Evolutionary conservation across 2,888 invertebrate genomes (phyloP).

Genomic region (Chrysomela aeneicollis): DNA sequence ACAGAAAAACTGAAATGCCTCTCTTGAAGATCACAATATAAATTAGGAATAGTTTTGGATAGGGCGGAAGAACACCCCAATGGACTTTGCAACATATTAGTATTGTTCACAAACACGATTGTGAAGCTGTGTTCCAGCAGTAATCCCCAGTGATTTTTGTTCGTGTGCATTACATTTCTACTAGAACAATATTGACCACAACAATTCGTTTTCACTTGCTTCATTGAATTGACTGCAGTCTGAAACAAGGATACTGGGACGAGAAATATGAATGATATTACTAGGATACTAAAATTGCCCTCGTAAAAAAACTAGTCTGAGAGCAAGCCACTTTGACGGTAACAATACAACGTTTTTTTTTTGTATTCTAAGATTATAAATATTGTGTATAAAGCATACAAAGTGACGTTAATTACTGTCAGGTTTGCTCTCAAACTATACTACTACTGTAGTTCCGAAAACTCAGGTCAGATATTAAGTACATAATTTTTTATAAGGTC

Average conservation of each 20-base stretch:
- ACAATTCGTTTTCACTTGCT: background rate
- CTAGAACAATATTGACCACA: background rate
- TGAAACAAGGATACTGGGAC: too few species aligned
- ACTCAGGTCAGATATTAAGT: conserved; percentile 16
- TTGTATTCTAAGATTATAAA: background rate
- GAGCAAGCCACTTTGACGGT: background rate
- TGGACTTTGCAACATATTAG: background rate
- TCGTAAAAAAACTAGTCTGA: background rate
- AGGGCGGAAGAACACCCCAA: conserved; percentile 9
- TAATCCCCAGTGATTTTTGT: background rate
- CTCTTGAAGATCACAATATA: conserved; percentile 38
- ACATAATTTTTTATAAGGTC: conserved; percentile 8
- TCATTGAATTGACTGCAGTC: background rate
- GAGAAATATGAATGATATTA: too few species aligned
- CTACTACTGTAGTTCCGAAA: conserved; percentile 4
- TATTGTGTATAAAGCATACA: background rate
- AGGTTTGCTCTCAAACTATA: conserved; percentile 9
- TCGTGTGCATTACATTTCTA: background rate
- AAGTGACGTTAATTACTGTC: background rate
- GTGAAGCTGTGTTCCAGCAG: background rate
- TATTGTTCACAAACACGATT: background rate
- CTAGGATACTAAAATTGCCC: too few species aligned
- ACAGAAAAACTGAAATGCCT: conserved; percentile 46
- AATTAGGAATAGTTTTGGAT: conserved; percentile 6
- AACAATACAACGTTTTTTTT: background rate